Percentiles rank a stretch among this genome's conserved stretches.
Evolutionary conservation across 2,888 invertebrate genomes (phyloP).

Genomic region (Emmelina monodactyla): DNA sequence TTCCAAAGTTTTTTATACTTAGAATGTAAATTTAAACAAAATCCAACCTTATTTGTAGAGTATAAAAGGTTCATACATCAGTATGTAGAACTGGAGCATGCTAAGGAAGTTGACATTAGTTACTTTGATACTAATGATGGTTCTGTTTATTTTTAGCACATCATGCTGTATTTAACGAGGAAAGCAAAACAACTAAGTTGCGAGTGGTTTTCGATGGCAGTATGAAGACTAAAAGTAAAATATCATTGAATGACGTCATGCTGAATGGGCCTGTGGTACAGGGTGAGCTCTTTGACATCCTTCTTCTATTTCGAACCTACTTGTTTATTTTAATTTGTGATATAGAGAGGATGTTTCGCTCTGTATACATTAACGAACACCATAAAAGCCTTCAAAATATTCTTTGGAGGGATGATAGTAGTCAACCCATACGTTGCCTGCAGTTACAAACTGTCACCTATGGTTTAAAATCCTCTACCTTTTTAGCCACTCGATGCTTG

Average conservation of each 20-base stretch:
- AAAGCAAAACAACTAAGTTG: conserved; percentile 4
- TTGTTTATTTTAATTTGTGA: conserved; percentile 3
- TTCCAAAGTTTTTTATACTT: background rate
- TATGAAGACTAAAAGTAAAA: conserved; percentile 2
- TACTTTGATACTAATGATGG: background rate
- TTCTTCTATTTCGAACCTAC: conserved; percentile 4
- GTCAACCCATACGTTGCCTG: conserved; percentile 6
- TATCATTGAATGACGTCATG: conserved; percentile 5
- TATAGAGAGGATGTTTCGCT: conserved; percentile 3
- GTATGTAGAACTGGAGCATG: background rate
- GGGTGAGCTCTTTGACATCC: conserved; percentile 2
- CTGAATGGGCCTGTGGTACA: conserved; percentile 6
- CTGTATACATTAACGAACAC: conserved; percentile 3
- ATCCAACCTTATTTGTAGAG: background rate
- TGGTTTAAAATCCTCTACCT: conserved; percentile 11
- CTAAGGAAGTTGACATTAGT: background rate
- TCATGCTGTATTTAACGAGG: conserved; percentile 4
- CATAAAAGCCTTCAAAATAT: conserved; percentile 9
- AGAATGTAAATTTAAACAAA: background rate
- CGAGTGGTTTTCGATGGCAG: conserved; percentile 3
- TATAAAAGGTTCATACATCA: conserved; percentile 1
- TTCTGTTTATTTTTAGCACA: conserved; percentile 6
- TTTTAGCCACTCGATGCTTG: conserved; percentile 11
- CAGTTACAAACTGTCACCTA: conserved; percentile 14
- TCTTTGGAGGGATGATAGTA: conserved; percentile 6